A percentile compares a stretch with the other conserved stretches of the same genome.
Conservation (phyloP, 2,888 invertebrate species). For the Drymonia ruficornis region DNA sequence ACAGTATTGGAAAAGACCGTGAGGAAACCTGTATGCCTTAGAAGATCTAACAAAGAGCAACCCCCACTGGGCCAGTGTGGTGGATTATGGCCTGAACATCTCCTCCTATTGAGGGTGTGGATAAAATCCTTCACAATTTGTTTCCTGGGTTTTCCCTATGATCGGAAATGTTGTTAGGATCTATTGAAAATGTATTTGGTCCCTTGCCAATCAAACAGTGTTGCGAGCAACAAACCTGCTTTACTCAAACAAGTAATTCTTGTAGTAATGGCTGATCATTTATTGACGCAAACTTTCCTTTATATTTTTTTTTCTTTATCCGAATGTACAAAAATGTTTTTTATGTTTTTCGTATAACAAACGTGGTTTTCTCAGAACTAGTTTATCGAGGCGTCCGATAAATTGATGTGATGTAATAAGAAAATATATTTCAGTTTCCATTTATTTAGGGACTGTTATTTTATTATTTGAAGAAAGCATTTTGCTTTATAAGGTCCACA, state of each 20-base stretch:
- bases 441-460: conserved; percentile 19
- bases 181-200: conserved; percentile 39
- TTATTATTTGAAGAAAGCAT: not conserved
- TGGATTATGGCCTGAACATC: too few relatives aligned
- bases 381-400: conserved; percentile 23
- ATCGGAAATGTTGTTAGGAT: conserved; percentile 10
- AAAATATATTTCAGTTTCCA: conserved; percentile 15
- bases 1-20: too few relatives aligned
- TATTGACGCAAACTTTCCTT: conserved; percentile 10
- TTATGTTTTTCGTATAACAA: conserved; percentile 20
- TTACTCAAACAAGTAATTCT: conserved; percentile 14
- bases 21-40: too few relatives aligned
- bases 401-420: conserved; percentile 15
- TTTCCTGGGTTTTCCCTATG: not conserved
- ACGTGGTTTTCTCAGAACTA: conserved; percentile 16
- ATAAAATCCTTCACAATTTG: too few relatives aligned
- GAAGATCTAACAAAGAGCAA: too few relatives aligned
- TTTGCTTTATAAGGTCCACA: too few relatives aligned
- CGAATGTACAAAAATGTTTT: conserved; percentile 13
- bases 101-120: too few relatives aligned
- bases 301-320: conserved; percentile 10
- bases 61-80: too few relatives aligned
- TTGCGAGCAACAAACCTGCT: conserved; percentile 9
- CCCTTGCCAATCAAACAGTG: conserved; percentile 32
- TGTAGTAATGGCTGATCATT: conserved; percentile 12